A percentile compares a stretch with the other conserved stretches of the same genome.
These are phyloP conservation scores for Leuciscus idus DNA, from an alignment of 2,113 vertebrate species.

Conservation along the genomic window DNA sequence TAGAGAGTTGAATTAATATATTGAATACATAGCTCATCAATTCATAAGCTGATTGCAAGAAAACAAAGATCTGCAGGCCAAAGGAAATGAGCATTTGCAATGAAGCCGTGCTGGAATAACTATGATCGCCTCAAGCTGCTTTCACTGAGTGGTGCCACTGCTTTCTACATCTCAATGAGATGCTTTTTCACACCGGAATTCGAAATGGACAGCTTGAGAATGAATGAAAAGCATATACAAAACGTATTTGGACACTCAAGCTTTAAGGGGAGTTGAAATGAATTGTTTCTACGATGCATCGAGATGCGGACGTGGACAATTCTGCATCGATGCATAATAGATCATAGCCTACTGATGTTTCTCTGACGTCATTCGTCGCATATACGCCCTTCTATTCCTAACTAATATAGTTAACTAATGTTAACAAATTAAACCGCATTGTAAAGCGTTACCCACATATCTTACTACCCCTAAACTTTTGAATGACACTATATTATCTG, in stretches of 20 bases:
- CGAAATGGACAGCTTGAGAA: constrained; percentile 24
- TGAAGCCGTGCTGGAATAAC: constrained; percentile 24
- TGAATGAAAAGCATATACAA: not conserved
- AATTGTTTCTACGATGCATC: too few species aligned
- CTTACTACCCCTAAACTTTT: too few species aligned
- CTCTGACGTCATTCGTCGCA: too few species aligned
- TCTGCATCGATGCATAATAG: too few species aligned
- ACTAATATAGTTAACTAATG: too few species aligned
- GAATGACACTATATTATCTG: not conserved
- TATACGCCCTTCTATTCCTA: too few species aligned
- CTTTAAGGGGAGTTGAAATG: too few species aligned
- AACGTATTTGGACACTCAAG: not conserved
- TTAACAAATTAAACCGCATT: too few species aligned
- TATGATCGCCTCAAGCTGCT: constrained; percentile 16
- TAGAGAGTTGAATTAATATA: constrained; percentile 27
- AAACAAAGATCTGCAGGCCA: constrained; percentile 37
- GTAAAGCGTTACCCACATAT: too few species aligned
- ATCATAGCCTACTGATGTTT: too few species aligned
- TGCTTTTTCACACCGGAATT: constrained; percentile 14
- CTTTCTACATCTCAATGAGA: constrained; percentile 32
- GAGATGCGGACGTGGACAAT: too few species aligned
- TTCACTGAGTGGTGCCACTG: constrained; percentile 14
- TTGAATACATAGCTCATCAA: constrained; percentile 17
- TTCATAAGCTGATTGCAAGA: constrained; percentile 39
- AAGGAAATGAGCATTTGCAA: constrained; percentile 35